Conservation (phyloP, 2,797 vertebrate species). For the Morelia viridis region DNA sequence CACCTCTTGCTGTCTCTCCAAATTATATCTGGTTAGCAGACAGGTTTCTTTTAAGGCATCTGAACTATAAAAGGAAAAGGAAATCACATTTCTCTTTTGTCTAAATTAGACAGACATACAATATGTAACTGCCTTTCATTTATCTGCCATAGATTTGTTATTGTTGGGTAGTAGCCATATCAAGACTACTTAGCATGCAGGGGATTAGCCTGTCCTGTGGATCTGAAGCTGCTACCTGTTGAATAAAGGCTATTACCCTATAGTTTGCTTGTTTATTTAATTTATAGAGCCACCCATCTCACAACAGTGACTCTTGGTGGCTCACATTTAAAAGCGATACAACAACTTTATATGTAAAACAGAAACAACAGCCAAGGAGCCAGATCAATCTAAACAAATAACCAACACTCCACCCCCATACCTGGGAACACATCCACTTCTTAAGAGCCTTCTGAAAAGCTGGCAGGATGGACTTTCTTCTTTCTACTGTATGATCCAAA, state of each 20-base stretch:
- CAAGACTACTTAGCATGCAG: not conserved
- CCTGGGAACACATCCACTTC: not conserved
- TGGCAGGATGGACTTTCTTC: not conserved
- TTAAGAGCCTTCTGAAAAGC: not conserved
- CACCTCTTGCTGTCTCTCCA: constrained; percentile 41
- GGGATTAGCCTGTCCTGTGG: not conserved
- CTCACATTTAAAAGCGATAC: too few relatives aligned
- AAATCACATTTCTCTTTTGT: not conserved
- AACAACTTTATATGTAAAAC: too few relatives aligned
- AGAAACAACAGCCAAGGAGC: too few relatives aligned
- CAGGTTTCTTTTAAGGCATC: constrained; percentile 37
- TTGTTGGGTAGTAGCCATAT: not conserved
- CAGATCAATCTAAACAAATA: too few relatives aligned
- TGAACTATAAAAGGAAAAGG: constrained; percentile 23
- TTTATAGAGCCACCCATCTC: not conserved
- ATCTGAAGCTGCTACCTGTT: not conserved
- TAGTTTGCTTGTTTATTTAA: not conserved
- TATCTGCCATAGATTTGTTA: not conserved
- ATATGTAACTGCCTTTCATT: not conserved
- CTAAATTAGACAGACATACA: not conserved
- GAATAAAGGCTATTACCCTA: not conserved
- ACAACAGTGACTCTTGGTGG: too few relatives aligned
- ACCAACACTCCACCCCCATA: not conserved
- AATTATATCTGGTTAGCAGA: constrained; percentile 15
- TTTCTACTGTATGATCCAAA: not conserved